Conservation (phyloP, 2,888 invertebrate species). For the Palloptera scutellata region DNA sequence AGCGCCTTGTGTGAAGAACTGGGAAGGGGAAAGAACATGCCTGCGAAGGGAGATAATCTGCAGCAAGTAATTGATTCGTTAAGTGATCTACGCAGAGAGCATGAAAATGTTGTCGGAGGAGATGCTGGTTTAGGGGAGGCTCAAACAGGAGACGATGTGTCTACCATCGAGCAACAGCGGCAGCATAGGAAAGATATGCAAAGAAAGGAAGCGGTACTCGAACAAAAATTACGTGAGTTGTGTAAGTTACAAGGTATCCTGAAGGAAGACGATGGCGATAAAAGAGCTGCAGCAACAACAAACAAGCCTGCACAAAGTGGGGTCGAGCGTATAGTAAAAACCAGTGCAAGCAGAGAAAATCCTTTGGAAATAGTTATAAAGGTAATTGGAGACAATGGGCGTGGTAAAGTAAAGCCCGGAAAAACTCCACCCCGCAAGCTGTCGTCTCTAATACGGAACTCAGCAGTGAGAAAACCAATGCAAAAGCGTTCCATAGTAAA, state of each 20-base stretch:
- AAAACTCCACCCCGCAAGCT: slow-evolving; percentile 44
- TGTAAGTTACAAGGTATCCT: slow-evolving; percentile 40
- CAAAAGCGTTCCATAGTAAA: slow-evolving; percentile 28
- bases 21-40: slow-evolving; percentile 7
- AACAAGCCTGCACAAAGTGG: not conserved
- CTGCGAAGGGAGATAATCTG: slow-evolving; percentile 39
- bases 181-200: slow-evolving; percentile 43
- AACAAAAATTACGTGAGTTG: slow-evolving; percentile 47
- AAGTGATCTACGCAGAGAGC: slow-evolving; percentile 50
- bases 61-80: slow-evolving; percentile 51
- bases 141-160: slow-evolving; percentile 27
- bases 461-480: slow-evolving; percentile 19
- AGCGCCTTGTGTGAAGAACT: slow-evolving; percentile 52
- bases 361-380: slow-evolving; percentile 58
- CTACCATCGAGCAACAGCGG: slow-evolving; percentile 29
- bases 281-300: not conserved
- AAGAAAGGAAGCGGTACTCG: slow-evolving; percentile 52
- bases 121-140: slow-evolving; percentile 29
- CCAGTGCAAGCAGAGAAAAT: slow-evolving; percentile 22
- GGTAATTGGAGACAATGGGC: slow-evolving; percentile 44
- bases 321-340: not conserved
- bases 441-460: slow-evolving; percentile 39
- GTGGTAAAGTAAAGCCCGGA: slow-evolving; percentile 21
- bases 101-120: slow-evolving; percentile 47
- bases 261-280: not conserved